A percentile compares a stretch with the other conserved stretches of the same genome.
These are phyloP conservation scores for Anolis sagrei DNA, from an alignment of 2,113 vertebrate species.

Conservation along the genomic window DNA sequence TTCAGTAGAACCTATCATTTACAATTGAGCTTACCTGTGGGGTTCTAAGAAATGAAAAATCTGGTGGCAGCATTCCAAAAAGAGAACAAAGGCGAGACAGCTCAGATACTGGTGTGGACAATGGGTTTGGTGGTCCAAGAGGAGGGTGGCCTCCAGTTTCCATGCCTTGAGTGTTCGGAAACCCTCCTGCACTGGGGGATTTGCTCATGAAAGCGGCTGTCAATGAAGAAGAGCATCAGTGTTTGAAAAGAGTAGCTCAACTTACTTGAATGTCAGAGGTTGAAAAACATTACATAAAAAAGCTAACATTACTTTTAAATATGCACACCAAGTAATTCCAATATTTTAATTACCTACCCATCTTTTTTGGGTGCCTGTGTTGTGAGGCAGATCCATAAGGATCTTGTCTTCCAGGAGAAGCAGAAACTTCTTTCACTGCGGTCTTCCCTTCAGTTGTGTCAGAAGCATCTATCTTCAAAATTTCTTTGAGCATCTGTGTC, in stretches of 20 bases:
- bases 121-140: constrained; percentile 65
- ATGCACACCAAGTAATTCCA: neutral
- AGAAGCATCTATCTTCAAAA: constrained; percentile 92
- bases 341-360: constrained; percentile 76
- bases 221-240: constrained; percentile 12
- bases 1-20: neutral
- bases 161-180: constrained; percentile 67
- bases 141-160: constrained; percentile 65
- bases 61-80: constrained; percentile 90
- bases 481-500: constrained; percentile 95
- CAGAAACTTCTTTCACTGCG: constrained; percentile 56
- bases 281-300: neutral
- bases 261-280: neutral
- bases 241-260: constrained; percentile 20
- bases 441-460: constrained; percentile 69
- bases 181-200: constrained; percentile 66
- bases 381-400: constrained; percentile 75
- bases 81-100: constrained; percentile 86
- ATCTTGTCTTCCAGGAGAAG: constrained; percentile 66
- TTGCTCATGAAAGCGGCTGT: constrained; percentile 86
- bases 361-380: constrained; percentile 85
- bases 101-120: constrained; percentile 84
- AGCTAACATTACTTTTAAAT: neutral
- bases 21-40: constrained; percentile 83
- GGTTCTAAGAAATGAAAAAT: constrained; percentile 88